Evolutionary conservation across 2,888 invertebrate species (phyloP).

Genomic region (Megastigmus dorsalis): DNA sequence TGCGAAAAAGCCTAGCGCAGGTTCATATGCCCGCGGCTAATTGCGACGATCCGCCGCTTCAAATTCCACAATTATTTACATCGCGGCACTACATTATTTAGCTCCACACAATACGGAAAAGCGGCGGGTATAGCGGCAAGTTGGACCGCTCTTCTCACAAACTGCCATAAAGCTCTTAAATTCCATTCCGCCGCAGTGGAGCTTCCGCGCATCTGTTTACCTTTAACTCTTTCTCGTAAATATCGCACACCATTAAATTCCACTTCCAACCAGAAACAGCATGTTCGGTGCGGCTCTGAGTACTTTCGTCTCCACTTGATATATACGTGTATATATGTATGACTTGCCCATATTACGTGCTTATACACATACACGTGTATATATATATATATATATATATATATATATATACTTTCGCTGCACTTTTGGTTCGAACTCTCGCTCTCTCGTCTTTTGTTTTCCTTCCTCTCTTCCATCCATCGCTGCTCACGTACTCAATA

Average conservation of each 20-base stretch:
- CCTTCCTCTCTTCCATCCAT: not conserved
- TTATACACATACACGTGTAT: too few relatives aligned
- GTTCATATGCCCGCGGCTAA: too few relatives aligned
- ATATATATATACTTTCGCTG: too few relatives aligned
- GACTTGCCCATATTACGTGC: too few relatives aligned
- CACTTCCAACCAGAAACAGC: not conserved
- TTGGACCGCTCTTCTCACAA: not conserved
- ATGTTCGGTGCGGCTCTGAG: not conserved
- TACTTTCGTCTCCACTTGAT: not conserved
- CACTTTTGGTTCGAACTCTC: too few relatives aligned
- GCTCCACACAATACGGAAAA: not conserved
- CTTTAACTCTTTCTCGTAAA: conserved; percentile 42
- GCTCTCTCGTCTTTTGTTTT: too few relatives aligned
- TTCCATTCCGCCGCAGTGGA: not conserved
- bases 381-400: too few relatives aligned
- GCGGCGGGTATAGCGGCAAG: not conserved
- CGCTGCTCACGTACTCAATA: conserved; percentile 22
- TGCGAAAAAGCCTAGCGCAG: too few relatives aligned
- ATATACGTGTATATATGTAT: not conserved
- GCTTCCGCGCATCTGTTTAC: conserved; percentile 18
- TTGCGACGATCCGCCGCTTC: not conserved
- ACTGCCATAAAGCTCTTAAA: conserved; percentile 34
- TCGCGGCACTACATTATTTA: not conserved
- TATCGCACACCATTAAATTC: conserved; percentile 43
- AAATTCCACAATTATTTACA: not conserved